phyloP scores from a whole-genome alignment of 2,113 vertebrate genomes.

The Hydrochoerus hydrochaeris region DNA sequence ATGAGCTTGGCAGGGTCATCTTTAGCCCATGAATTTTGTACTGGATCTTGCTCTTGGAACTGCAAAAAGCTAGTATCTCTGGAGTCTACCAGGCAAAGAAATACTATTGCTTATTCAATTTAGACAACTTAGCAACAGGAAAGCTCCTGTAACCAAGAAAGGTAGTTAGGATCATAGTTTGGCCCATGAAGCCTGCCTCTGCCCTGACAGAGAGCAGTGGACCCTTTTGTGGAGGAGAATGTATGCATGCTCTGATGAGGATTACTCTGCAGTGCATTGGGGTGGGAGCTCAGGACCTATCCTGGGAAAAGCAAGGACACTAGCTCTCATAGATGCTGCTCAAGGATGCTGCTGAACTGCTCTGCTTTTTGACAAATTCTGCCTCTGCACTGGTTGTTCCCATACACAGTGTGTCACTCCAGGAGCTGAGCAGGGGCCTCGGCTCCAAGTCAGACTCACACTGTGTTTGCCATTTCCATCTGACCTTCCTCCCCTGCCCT shows the following conservation, averaged over 20 bases:
- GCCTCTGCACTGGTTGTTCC: neutral
- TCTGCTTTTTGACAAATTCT: neutral
- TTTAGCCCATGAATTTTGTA: neutral
- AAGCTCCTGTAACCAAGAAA: neutral
- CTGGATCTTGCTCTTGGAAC: neutral
- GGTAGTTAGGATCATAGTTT: neutral
- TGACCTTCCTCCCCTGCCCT: neutral
- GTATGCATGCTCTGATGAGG: neutral
- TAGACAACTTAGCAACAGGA: neutral
- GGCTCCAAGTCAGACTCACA: neutral
- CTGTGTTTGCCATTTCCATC: neutral
- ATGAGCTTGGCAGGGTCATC: neutral
- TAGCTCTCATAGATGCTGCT: neutral
- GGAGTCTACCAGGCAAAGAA: neutral
- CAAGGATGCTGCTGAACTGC: neutral
- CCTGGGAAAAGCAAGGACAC: neutral
- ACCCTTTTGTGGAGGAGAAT: neutral
- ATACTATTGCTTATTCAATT: neutral
- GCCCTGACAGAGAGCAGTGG: no score
- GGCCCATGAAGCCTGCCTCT: neutral
- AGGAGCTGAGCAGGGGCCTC: rapidly evolving
- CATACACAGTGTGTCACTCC: no score
- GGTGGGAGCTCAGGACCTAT: neutral
- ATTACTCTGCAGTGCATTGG: neutral
- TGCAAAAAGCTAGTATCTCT: neutral